Conservation (phyloP, 2,888 invertebrate species). For the Taphrorychus bicolor region DNA sequence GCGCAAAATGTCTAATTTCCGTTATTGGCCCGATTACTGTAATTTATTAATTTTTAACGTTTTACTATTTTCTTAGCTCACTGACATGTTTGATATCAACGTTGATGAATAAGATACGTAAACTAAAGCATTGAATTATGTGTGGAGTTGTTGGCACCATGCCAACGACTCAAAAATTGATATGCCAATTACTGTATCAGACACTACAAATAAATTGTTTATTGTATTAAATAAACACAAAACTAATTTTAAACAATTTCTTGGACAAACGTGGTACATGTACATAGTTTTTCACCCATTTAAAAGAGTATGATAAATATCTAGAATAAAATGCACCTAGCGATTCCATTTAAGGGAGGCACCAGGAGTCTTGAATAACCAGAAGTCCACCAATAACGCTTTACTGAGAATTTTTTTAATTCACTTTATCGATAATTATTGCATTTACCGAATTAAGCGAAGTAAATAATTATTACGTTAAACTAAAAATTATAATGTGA, state of each 20-base stretch:
- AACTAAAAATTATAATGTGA: background rate
- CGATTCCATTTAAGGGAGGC: background rate
- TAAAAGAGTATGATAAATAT: background rate
- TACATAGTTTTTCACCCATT: background rate
- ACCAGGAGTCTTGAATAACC: background rate
- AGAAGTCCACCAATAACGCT: background rate
- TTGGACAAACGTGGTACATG: background rate
- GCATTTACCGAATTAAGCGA: background rate
- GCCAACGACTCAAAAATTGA: background rate
- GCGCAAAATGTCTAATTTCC: background rate
- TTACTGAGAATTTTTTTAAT: background rate
- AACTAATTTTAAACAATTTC: background rate
- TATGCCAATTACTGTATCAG: background rate
- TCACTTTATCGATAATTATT: background rate
- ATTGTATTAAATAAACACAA: background rate
- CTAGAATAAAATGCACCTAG: background rate
- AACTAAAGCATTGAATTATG: background rate
- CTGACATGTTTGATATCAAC: background rate
- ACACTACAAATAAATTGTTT: background rate
- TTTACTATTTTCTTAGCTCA: no score
- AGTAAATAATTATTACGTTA: background rate
- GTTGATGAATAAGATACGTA: background rate
- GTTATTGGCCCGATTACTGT: no score
- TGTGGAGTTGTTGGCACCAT: background rate
- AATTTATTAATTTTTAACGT: no score